These are phyloP conservation scores for Hypsopygia costalis DNA, from an alignment of 2,888 invertebrate genomes.

Conservation along the genomic window DNA sequence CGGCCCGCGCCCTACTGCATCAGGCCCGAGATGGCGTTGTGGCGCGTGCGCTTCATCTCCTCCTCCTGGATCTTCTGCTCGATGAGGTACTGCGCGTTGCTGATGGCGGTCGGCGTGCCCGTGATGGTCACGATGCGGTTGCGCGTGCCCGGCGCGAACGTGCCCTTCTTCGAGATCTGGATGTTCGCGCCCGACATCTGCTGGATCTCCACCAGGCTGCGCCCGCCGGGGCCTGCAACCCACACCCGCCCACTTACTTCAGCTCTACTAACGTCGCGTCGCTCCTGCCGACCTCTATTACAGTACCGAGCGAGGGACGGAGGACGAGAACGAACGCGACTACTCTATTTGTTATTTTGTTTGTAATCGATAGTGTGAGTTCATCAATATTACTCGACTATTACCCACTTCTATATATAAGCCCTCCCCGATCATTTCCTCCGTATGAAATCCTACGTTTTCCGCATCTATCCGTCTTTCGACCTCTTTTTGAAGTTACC, in stretches of 20 bases:
- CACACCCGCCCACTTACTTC: neutral
- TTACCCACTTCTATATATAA: too few species aligned
- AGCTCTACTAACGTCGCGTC: too few species aligned
- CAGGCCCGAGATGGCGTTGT: constrained; percentile 88
- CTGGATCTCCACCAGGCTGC: constrained; percentile 98
- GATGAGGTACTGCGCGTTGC: constrained; percentile 96
- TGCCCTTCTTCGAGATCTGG: constrained; percentile 99
- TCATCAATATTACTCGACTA: too few species aligned
- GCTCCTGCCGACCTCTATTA: too few species aligned
- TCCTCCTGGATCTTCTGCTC: constrained; percentile 98
- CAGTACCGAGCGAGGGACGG: neutral
- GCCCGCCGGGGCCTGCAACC: constrained; percentile 92
- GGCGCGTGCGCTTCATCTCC: constrained; percentile 96
- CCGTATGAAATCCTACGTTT: too few species aligned
- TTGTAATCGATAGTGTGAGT: too few species aligned
- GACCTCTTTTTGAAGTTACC: too few species aligned
- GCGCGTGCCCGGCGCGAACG: constrained; percentile 97
- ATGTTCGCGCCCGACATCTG: constrained; percentile 98
- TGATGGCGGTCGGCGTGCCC: constrained; percentile 93
- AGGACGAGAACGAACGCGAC: neutral
- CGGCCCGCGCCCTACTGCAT: constrained; percentile 78
- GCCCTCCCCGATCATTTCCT: too few species aligned
- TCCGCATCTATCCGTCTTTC: too few species aligned
- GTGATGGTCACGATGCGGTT: constrained; percentile 98
- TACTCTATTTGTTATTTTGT: too few species aligned